Percentiles rank a stretch among this genome's conserved stretches.
These are phyloP conservation scores for Danio jaintianensis DNA, from an alignment of 2,797 vertebrate genomes.

Conservation along the genomic window DNA sequence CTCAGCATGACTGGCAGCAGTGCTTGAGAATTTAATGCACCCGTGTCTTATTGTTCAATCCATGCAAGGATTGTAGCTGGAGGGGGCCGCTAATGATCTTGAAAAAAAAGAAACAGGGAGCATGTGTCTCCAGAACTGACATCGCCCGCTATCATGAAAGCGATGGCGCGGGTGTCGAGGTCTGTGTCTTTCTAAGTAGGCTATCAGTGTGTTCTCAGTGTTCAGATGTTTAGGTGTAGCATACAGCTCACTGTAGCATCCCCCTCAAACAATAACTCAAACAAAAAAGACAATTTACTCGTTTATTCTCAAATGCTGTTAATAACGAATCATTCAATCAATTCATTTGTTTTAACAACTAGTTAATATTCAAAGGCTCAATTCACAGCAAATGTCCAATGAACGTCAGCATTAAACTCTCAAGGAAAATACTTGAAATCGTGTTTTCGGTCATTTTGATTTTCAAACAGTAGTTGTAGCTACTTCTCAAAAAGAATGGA, in stretches of 20 bases:
- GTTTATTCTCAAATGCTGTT: neutral
- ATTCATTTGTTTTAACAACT: neutral
- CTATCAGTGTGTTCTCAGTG: conserved; percentile 46
- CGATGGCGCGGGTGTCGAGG: conserved; percentile 50
- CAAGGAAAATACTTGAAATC: neutral
- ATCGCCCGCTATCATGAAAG: conserved; percentile 57
- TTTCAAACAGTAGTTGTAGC: neutral
- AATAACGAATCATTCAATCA: too few relatives aligned
- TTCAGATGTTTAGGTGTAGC: conserved; percentile 54
- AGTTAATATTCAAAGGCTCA: neutral
- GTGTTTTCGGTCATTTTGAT: neutral
- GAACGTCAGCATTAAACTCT: neutral
- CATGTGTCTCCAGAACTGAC: conserved; percentile 63
- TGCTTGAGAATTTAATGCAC: conserved; percentile 83
- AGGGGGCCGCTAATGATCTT: conserved; percentile 86
- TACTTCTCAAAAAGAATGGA: neutral
- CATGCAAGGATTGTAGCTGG: conserved; percentile 86
- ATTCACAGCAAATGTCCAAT: neutral
- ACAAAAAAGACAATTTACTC: neutral
- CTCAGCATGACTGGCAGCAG: conserved; percentile 70
- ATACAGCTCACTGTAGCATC: conserved; percentile 11
- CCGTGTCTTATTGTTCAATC: conserved; percentile 83
- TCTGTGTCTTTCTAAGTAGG: conserved; percentile 44
- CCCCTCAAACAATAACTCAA: too few relatives aligned
- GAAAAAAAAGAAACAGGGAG: conserved; percentile 72